Evolutionary conservation across 2,113 vertebrate genomes (phyloP).

Genomic region (Eulemur rufifrons): DNA sequence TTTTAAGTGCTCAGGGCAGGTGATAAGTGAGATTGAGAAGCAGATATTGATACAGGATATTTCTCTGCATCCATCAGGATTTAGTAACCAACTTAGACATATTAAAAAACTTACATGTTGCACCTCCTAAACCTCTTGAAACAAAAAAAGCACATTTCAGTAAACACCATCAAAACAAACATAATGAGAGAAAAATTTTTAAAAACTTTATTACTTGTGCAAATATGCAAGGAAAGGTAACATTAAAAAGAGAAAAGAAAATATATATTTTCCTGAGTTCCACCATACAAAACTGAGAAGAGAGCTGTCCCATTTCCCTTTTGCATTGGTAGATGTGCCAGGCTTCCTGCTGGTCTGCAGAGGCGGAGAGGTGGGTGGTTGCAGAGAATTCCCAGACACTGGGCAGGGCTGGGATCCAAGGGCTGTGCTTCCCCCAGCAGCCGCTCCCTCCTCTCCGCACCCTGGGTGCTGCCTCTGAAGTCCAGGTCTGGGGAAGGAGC

Average conservation of each 20-base stretch:
- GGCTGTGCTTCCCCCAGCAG: background rate
- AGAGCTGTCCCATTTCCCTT: background rate
- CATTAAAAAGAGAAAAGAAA: background rate
- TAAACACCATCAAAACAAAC: too few species aligned
- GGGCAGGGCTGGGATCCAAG: background rate
- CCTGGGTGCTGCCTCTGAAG: background rate
- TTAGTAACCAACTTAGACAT: background rate
- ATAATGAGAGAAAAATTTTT: background rate
- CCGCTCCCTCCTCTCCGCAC: background rate
- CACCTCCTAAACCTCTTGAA: too few species aligned
- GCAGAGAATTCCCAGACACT: background rate
- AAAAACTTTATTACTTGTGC: background rate
- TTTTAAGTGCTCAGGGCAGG: background rate
- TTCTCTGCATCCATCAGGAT: background rate
- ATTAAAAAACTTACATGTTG: too few species aligned
- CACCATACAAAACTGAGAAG: background rate
- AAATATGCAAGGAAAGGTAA: background rate
- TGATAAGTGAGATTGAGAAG: background rate
- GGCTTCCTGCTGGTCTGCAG: background rate
- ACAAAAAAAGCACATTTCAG: too few species aligned
- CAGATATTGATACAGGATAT: background rate
- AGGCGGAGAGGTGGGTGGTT: too few species aligned
- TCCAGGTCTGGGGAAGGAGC: background rate
- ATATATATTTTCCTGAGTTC: rapidly evolving
- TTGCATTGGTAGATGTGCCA: background rate